Evolutionary conservation across 2,888 invertebrate species (phyloP).

Genomic region (Blastobasis adustella): DNA sequence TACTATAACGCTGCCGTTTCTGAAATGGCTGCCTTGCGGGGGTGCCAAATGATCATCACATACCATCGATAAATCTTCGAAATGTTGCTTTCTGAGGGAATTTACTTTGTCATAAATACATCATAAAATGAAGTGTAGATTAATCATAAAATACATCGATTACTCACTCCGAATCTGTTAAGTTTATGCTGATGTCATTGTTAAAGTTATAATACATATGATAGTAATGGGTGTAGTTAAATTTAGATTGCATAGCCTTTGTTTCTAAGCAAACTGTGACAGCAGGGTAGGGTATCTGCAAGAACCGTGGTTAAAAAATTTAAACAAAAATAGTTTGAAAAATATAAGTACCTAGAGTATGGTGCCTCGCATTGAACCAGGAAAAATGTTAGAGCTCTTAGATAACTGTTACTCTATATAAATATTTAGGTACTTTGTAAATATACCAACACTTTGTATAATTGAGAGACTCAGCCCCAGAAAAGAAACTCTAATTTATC

Average conservation of each 20-base stretch:
- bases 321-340: too few species aligned
- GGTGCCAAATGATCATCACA: constrained; percentile 76
- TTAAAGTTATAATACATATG: constrained; percentile 36
- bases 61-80: constrained; percentile 71
- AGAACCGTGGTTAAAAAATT: not conserved
- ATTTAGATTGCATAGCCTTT: constrained; percentile 76
- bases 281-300: constrained; percentile 78
- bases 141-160: too few species aligned
- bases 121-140: too few species aligned
- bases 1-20: constrained; percentile 65
- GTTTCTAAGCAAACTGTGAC: constrained; percentile 81
- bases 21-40: constrained; percentile 57
- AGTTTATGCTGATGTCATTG: constrained; percentile 30
- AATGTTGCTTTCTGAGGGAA: constrained; percentile 50
- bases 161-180: constrained; percentile 75
- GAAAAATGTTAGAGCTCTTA: too few species aligned
- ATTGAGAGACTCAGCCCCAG: too few species aligned
- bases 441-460: too few species aligned
- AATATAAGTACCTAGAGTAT: too few species aligned
- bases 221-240: constrained; percentile 77
- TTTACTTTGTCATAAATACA: not conserved
- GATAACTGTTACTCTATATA: too few species aligned
- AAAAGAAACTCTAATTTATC: too few species aligned
- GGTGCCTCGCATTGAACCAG: too few species aligned
- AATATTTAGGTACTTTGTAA: too few species aligned